Evolutionary conservation across 2,888 invertebrate genomes (phyloP).

Genomic region (Trachelus iudaicus): DNA sequence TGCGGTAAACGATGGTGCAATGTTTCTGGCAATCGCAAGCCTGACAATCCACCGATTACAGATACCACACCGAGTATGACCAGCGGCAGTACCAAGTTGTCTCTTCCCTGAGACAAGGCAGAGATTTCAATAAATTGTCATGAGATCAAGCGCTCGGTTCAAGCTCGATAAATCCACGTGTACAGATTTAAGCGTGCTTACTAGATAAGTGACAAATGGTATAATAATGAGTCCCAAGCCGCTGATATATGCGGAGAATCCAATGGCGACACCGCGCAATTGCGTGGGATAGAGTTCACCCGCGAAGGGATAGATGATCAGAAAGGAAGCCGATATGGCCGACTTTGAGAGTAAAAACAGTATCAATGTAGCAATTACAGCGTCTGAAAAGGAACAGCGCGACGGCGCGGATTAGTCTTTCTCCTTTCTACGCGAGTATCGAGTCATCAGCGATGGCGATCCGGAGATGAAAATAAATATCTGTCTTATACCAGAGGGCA

Average conservation of each 20-base stretch:
- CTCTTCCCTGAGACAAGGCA: slow-evolving; percentile 76
- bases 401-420: not conserved
- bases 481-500: slow-evolving; percentile 75
- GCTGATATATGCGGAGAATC: slow-evolving; percentile 90
- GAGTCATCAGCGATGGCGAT: too few relatives aligned
- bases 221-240: slow-evolving; percentile 89
- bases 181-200: slow-evolving; percentile 66
- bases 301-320: slow-evolving; percentile 93
- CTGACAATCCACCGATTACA: slow-evolving; percentile 83
- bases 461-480: too few relatives aligned
- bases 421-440: not conserved
- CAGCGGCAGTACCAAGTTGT: slow-evolving; percentile 83
- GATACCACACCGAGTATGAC: slow-evolving; percentile 87
- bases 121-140: not conserved
- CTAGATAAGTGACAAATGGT: slow-evolving; percentile 91
- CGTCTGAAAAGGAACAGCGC: slow-evolving; percentile 69
- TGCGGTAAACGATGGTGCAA: slow-evolving; percentile 85
- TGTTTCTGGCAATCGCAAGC: slow-evolving; percentile 86
- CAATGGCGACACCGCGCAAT: slow-evolving; percentile 88
- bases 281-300: slow-evolving; percentile 93
- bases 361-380: slow-evolving; percentile 77
- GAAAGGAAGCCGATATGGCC: slow-evolving; percentile 89
- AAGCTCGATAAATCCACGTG: not conserved
- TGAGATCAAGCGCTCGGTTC: too few relatives aligned
- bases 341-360: slow-evolving; percentile 87